Base-by-base conservation (phyloP, 2,113 vertebrate species). In the Xiphophorus maculatus region DNA sequence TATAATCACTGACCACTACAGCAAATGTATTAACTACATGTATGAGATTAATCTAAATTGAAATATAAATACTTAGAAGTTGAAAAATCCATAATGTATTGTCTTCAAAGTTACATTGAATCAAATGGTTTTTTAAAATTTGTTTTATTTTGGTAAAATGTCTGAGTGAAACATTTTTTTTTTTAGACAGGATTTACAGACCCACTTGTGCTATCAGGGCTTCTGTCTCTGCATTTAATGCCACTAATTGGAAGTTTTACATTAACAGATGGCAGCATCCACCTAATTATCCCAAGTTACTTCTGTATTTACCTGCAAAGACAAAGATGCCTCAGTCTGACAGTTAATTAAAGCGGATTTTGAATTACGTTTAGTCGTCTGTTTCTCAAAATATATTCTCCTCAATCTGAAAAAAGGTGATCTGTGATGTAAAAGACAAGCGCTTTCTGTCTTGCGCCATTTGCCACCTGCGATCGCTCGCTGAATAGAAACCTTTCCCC, bases 261-360 rank as follows among this genome's bases (percentile, higher is more conserved):
- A 58, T n/a, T 25, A 25, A 69, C 89, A 93, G 84, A 92, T 93
- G 87, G 85, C 78, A 62, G 61, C 73, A 62, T 84, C 76, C 76
- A 82, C 71, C 84, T 70, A 73, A 84, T 84, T 64, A 83, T 83
- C 76, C 75, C 73, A 60, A 60, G 81, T 85, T 58, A 58, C 51
- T 58, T 58, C 25, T 58, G 51, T 58, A 58, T 58, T 25, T 58
- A 9, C 51, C 9, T 25, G 7, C 25, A n/a, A 58, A 58, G 51
- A 58, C 51, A 58, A 58, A 58, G 8, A 58, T 58, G 51, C 51
- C 22, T 25, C 51, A 58, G 17, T 11, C 51, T 58, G 51, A 58
- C 51, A 58, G 51, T 25, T 58, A 58, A 58, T 25, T 58, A n/a
- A 58, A n/a, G 9, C 51, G 3, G 51, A 58, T 19, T n/a, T 58